Conservation (phyloP, 2,797 vertebrate species). For the Chiloscyllium punctatum region DNA sequence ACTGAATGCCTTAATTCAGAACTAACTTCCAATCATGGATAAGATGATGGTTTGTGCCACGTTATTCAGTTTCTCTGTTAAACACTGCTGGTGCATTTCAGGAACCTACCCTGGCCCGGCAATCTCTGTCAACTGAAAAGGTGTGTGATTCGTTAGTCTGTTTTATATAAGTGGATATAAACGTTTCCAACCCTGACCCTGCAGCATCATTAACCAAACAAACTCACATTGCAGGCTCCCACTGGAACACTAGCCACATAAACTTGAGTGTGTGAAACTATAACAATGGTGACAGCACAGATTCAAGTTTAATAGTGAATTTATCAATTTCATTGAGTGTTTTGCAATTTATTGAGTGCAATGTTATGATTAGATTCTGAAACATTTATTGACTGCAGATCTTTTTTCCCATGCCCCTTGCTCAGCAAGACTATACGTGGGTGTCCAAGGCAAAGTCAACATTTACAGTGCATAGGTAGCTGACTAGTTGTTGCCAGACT, state of each 20-base stretch:
- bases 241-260: not conserved
- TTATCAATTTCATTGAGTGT: not conserved
- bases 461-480: not conserved
- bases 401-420: not conserved
- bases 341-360: conserved; percentile 19
- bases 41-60: not conserved
- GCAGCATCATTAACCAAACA: not conserved
- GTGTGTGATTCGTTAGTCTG: not conserved
- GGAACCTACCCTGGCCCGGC: too few species aligned
- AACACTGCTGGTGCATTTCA: not conserved
- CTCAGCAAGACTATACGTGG: not conserved
- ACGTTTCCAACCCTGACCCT: not conserved
- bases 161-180: not conserved
- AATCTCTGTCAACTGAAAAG: not conserved
- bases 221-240: conserved; percentile 6
- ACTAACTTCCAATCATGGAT: not conserved
- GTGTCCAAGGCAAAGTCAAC: not conserved
- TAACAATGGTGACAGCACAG: not conserved
- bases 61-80: not conserved
- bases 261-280: not conserved
- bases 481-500: not conserved
- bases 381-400: not conserved
- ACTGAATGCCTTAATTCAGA: not conserved
- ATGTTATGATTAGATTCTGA: not conserved
- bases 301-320: conserved; percentile 2